Evolutionary conservation across 2,113 vertebrate species (phyloP), one percentile per base, ranked within the genome.

Genomic region (Psilopogon haemacephalus): DNA sequence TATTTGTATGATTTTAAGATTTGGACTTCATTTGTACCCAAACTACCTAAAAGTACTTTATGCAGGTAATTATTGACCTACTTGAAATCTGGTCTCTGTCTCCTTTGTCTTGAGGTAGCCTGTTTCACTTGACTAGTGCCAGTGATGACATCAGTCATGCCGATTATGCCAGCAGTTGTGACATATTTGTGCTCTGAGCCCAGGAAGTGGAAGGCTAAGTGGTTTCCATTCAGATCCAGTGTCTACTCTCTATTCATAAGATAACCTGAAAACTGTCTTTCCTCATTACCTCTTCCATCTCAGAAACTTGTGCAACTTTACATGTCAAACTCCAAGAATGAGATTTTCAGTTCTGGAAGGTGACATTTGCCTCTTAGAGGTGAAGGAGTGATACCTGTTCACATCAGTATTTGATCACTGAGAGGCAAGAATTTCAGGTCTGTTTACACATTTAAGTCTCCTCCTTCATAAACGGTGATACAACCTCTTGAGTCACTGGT

Each of bases 111-210:
- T 44, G 35, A 88, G 58, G 42, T 11, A 85, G 27, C 12, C 28
- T 37, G 8, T 74, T 89, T 91, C 16, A 28, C 33, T 28, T 76
- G 55, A 13, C 2, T 87, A 48, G 42, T 44, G 20, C 56, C 44
- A 59, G 8, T 3, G 4, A n/a, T 42, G 15, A 14, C 24, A 44
- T 68, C 15, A 48, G n/a, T 73, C 73, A 19, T 23, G 6, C 55
- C 46, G 30, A 17, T 76, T 83, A 28, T 21, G 7, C 42, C 54
- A 37, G 15, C 0, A 0, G 6, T 52, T 58, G 12, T 0, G 1
- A 27, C 10, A 38, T 1, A 4, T 74, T 74, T 80, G 21, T 30
- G 7, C 15, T 46, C 32, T 60, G 56, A 56, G 8, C 18, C 33
- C 33, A 44, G 46, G 56, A 90, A 20, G 37, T 17, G n/a, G n/a